phyloP scores from a whole-genome alignment of 2,888 invertebrate species.

The Oligia fasciuncula region DNA sequence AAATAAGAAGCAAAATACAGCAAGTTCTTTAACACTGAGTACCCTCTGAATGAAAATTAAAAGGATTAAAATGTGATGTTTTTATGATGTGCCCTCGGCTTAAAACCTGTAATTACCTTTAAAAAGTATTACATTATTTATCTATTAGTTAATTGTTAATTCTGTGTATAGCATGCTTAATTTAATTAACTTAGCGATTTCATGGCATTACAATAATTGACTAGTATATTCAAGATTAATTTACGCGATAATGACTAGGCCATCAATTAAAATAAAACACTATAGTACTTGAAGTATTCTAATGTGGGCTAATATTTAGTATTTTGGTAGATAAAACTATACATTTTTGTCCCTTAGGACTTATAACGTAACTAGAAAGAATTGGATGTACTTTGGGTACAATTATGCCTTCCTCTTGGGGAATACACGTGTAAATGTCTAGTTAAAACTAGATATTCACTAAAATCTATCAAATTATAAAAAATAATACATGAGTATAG shows the following conservation, averaged over 20 bases:
- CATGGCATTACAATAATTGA: conserved; percentile 83
- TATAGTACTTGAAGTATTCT: conserved; percentile 37
- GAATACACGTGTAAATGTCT: neutral
- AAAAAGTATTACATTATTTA: conserved; percentile 31
- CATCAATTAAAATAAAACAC: conserved; percentile 61
- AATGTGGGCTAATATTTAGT: conserved; percentile 36
- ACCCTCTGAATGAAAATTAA: conserved; percentile 8
- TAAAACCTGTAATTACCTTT: conserved; percentile 22
- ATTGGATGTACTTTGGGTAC: neutral
- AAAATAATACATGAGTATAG: neutral
- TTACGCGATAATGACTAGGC: conserved; percentile 78
- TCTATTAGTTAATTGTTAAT: conserved; percentile 25
- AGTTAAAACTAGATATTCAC: conserved; percentile 16
- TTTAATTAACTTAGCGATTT: conserved; percentile 56
- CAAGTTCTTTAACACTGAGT: neutral
- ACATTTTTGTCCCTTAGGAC: neutral
- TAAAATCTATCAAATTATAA: neutral
- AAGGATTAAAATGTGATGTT: neutral
- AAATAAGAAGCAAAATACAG: neutral
- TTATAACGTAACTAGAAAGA: neutral
- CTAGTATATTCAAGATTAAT: conserved; percentile 80
- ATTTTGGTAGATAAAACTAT: conserved; percentile 17
- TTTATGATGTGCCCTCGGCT: conserved; percentile 18
- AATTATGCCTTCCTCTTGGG: neutral
- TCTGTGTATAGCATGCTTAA: conserved; percentile 42